Base-by-base conservation (phyloP, 1,140 invertebrate genomes). In the Popillia japonica region DNA sequence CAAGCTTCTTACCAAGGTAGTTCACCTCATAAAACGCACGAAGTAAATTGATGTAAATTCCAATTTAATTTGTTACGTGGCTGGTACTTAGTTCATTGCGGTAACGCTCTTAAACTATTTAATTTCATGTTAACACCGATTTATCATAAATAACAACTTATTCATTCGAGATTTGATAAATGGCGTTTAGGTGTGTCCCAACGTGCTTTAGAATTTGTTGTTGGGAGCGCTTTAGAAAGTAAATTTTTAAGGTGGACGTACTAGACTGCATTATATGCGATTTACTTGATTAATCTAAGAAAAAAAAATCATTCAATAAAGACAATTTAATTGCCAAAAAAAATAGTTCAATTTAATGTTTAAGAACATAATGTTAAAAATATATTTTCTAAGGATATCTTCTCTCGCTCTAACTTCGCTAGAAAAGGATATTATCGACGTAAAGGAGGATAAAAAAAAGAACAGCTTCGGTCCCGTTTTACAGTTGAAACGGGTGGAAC, bases 41-140 rank as follows among this genome's bases (percentile, higher is more conserved):
- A 10, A 3, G 11, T 48, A 6, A 48, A 48, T 48, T 11, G 44
- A 9, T 14, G 44, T 11, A 48, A 48, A n/a, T 48, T 48, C 44
- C 44, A n/a, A 48, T 48, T 48, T n/a, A 48, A 48, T 48, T 48
- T 48, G 44, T 48, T 48, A 48, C 44, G 44, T 10, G 44, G 11
- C 17, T 10, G 44, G 10, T 48, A 48, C 44, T 48, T 48, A 48
- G 44, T 48, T 48, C 17, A 48, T 48, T 48, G 44, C 44, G 44
- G 44, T 48, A 48, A n/a, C n/a, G n/a, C n/a, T n/a, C n/a, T n/a
- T n/a, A n/a, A 48, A 14, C 44, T 48, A 48, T 48, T 48, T 48
- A 48, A 48, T 48, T 48, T 48, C 44, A 48, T 48, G 44, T 48
- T 48, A 48, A 48, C 44, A 48, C 44, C 44, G 44, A 48, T 48